These are phyloP conservation scores for Xylota segnis DNA, from an alignment of 2,888 invertebrate species.

Conservation along the genomic window DNA sequence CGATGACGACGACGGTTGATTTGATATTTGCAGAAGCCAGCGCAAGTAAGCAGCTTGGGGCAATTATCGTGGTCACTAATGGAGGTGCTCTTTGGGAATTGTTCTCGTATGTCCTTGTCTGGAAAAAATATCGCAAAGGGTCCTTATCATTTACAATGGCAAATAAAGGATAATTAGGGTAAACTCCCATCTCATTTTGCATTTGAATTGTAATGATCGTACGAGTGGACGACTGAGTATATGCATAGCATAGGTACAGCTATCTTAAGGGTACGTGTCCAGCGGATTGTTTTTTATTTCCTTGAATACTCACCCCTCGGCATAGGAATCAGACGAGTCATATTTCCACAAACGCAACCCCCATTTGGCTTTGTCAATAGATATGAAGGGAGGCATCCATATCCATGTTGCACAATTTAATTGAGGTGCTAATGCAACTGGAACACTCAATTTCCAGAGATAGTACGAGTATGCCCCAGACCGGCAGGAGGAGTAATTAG, in stretches of 20 bases:
- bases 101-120: slow-evolving; percentile 73
- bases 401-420: slow-evolving; percentile 33
- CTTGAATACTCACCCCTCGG: slow-evolving; percentile 7
- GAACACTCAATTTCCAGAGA: slow-evolving; percentile 56
- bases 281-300: slow-evolving; percentile 41
- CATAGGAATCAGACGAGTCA: slow-evolving; percentile 34
- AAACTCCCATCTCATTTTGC: slow-evolving; percentile 72
- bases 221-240: slow-evolving; percentile 8
- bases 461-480: neutral
- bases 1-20: slow-evolving; percentile 64
- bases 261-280: slow-evolving; percentile 54
- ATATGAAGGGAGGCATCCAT: slow-evolving; percentile 14
- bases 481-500: slow-evolving; percentile 68
- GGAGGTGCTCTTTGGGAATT: slow-evolving; percentile 78
- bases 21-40: slow-evolving; percentile 77
- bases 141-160: slow-evolving; percentile 77
- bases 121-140: slow-evolving; percentile 69
- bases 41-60: slow-evolving; percentile 77
- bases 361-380: slow-evolving; percentile 51
- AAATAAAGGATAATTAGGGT: slow-evolving; percentile 79
- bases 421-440: slow-evolving; percentile 70
- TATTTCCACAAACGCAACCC: slow-evolving; percentile 30
- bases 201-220: slow-evolving; percentile 68
- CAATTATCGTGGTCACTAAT: slow-evolving; percentile 79
- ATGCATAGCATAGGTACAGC: too few relatives aligned